Evolutionary conservation across 2,113 vertebrate genomes (phyloP).

Genomic region (Myotis brandtii): DNA sequence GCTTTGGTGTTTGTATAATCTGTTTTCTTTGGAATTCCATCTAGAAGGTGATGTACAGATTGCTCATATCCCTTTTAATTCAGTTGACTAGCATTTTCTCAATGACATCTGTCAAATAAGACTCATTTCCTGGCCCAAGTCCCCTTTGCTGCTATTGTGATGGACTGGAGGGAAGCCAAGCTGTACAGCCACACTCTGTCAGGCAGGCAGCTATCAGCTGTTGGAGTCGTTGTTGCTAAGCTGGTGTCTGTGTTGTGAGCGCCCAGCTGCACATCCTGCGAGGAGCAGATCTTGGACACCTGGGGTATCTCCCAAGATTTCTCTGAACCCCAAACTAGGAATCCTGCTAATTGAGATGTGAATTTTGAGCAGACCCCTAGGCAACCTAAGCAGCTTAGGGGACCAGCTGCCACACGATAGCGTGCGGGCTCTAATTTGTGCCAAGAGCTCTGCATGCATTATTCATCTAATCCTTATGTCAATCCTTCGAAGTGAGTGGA

Average conservation of each 20-base stretch:
- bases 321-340: neutral
- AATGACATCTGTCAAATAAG: neutral
- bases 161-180: neutral
- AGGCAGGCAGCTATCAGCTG: fast-evolving
- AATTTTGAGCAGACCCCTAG: neutral
- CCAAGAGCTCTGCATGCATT: fast-evolving
- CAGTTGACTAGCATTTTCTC: neutral
- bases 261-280: no score
- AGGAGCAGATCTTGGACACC: neutral
- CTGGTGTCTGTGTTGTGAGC: fast-evolving
- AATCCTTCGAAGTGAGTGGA: neutral
- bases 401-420: neutral
- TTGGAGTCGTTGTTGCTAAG: fast-evolving
- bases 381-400: neutral
- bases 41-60: neutral
- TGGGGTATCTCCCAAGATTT: neutral
- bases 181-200: fast-evolving
- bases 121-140: neutral
- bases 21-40: neutral
- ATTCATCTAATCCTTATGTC: neutral
- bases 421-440: no score
- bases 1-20: neutral
- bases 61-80: conserved; percentile 33
- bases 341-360: neutral
- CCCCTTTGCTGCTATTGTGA: neutral